These are phyloP conservation scores for Sinhomidia bicolor DNA, from an alignment of 2,888 invertebrate species.

Conservation along the genomic window DNA sequence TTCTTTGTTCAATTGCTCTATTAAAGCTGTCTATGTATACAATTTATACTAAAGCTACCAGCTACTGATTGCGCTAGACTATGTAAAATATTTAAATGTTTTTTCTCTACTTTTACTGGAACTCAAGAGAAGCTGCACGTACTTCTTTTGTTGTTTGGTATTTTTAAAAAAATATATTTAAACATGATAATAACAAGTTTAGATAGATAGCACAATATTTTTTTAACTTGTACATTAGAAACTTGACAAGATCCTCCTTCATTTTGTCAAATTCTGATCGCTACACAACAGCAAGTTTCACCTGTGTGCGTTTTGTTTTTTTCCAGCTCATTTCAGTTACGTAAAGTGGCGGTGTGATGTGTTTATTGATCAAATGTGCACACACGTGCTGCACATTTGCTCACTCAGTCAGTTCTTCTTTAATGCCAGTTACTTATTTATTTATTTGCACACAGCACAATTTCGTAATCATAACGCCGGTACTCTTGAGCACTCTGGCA, in stretches of 20 bases:
- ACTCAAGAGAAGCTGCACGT: too few species aligned
- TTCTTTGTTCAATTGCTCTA: too few species aligned
- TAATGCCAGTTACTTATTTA: not conserved
- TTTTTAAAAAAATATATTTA: too few species aligned
- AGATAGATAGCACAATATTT: too few species aligned
- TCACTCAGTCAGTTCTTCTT: not conserved
- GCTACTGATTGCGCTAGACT: too few species aligned
- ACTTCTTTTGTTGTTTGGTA: too few species aligned
- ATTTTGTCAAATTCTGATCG: constrained; percentile 5
- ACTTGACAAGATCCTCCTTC: not conserved
- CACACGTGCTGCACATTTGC: not conserved
- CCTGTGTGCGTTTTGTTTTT: not conserved
- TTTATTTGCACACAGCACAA: not conserved
- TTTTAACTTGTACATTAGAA: not conserved
- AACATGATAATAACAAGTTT: too few species aligned
- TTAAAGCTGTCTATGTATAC: too few species aligned
- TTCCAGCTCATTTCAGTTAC: too few species aligned
- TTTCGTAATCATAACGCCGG: not conserved
- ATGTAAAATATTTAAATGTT: too few species aligned
- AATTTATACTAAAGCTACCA: too few species aligned
- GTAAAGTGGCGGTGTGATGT: not conserved
- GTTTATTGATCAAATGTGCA: not conserved
- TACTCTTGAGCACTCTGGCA: not conserved
- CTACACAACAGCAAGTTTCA: constrained; percentile 7
- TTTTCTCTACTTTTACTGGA: too few species aligned